Percentiles rank a stretch among this genome's conserved stretches.
phyloP scores from a whole-genome alignment of 2,797 vertebrate species.

The Neopelma chrysocephalum region DNA sequence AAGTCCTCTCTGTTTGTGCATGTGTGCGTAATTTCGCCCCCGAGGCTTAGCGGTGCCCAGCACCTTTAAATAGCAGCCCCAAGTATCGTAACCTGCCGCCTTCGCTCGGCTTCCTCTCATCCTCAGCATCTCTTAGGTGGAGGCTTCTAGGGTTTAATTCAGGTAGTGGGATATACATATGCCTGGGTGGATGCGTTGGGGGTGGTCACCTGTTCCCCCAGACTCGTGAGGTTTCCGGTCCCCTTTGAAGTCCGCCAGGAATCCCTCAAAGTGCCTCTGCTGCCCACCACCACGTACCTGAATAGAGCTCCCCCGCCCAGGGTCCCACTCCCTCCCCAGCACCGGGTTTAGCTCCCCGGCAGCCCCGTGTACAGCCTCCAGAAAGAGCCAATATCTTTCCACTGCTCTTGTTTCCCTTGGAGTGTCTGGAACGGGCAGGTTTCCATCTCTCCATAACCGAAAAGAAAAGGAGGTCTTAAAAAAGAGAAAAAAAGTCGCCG shows the following conservation, averaged over 20 bases:
- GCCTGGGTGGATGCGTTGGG: not conserved
- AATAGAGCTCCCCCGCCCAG: not conserved
- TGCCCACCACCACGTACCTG: not conserved
- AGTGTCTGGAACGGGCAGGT: conserved; percentile 24
- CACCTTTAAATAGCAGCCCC: not conserved
- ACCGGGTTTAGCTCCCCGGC: not conserved
- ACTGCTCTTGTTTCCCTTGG: conserved; percentile 52
- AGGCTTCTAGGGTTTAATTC: not conserved
- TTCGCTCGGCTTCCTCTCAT: not conserved
- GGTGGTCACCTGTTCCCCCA: not conserved
- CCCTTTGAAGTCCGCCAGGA: not conserved
- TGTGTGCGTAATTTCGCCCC: not conserved
- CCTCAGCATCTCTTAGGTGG: not conserved
- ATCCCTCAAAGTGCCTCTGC: not conserved
- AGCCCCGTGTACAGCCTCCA: not conserved
- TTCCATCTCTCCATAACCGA: conserved; percentile 50
- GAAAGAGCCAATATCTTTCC: conserved; percentile 22
- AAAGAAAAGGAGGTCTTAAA: conserved; percentile 32
- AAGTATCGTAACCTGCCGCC: not conserved
- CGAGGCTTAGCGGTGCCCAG: not conserved
- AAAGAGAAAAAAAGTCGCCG: not conserved
- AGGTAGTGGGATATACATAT: fast-evolving
- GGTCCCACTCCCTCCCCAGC: not conserved
- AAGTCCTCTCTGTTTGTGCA: conserved; percentile 72
- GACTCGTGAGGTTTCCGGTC: not conserved